phyloP scores from a whole-genome alignment of 2,113 vertebrate genomes.

The Ramphastos sulfuratus region DNA sequence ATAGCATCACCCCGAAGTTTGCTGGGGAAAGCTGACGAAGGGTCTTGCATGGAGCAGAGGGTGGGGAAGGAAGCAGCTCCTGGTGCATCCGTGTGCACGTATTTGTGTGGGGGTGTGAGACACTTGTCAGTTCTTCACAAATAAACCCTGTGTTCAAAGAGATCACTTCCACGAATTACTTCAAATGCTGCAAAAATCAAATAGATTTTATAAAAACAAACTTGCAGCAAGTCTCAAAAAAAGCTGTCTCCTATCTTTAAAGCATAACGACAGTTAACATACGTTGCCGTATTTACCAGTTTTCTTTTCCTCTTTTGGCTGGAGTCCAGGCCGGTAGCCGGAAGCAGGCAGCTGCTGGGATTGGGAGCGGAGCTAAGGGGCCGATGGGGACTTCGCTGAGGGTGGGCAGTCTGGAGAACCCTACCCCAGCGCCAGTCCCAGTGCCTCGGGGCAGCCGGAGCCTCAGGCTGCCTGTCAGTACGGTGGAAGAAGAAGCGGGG shows the following conservation, averaged over 20 bases:
- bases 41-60: neutral
- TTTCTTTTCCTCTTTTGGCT: neutral
- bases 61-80: neutral
- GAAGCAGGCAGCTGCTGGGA: neutral
- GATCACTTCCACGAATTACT: neutral
- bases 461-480: neutral
- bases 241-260: neutral
- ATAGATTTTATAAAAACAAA: neutral
- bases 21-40: neutral
- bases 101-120: neutral
- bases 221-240: neutral
- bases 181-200: neutral
- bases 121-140: neutral
- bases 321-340: neutral
- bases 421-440: neutral
- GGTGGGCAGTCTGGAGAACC: neutral
- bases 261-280: neutral
- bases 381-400: neutral
- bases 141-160: neutral
- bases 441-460: neutral
- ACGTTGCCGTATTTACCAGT: constrained; percentile 3
- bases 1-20: neutral
- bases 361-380: neutral
- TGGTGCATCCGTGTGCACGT: neutral
- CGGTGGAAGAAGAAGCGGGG: neutral